These are phyloP conservation scores for Ornithorhynchus anatinus DNA, from an alignment of 2,113 vertebrate species.

Conservation along the genomic window DNA sequence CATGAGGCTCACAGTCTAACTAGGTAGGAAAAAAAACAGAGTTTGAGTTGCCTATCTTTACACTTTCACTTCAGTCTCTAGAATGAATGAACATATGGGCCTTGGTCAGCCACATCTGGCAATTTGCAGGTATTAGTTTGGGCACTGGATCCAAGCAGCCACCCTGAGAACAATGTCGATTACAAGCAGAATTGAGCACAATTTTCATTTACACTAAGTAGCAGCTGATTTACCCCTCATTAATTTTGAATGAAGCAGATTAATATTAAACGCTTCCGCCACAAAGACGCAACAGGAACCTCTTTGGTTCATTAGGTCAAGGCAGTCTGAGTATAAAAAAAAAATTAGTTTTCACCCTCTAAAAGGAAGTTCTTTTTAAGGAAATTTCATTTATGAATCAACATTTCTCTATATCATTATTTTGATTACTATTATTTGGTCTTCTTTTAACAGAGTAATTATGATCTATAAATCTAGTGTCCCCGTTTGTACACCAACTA, in stretches of 20 bases:
- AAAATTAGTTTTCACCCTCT: slow-evolving; percentile 47
- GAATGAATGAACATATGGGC: not conserved
- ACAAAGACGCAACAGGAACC: slow-evolving; percentile 42
- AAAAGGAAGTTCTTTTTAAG: slow-evolving; percentile 40
- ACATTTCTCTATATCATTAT: slow-evolving; percentile 13
- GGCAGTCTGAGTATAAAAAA: slow-evolving; percentile 29
- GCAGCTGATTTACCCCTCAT: slow-evolving; percentile 62
- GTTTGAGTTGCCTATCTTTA: not conserved
- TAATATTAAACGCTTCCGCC: slow-evolving; percentile 61
- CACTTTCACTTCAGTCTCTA: not conserved
- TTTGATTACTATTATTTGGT: slow-evolving; percentile 35
- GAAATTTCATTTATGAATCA: slow-evolving; percentile 46
- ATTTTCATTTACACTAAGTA: slow-evolving; percentile 60
- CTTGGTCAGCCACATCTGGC: slow-evolving; percentile 38
- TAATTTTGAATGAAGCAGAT: slow-evolving; percentile 71
- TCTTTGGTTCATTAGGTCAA: slow-evolving; percentile 57
- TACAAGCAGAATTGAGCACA: slow-evolving; percentile 47
- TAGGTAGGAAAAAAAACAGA: no score
- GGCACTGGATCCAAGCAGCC: slow-evolving; percentile 32
- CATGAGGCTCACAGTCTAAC: no score
- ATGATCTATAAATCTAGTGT: slow-evolving; percentile 31
- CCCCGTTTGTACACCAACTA: slow-evolving; percentile 49
- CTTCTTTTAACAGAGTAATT: slow-evolving; percentile 31
- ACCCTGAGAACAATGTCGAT: slow-evolving; percentile 13
- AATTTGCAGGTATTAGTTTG: slow-evolving; percentile 42